Percentiles rank a stretch among this genome's conserved stretches.
These are phyloP conservation scores for Hypothenemus hampei DNA, from an alignment of 1,140 invertebrate species.

Conservation along the genomic window DNA sequence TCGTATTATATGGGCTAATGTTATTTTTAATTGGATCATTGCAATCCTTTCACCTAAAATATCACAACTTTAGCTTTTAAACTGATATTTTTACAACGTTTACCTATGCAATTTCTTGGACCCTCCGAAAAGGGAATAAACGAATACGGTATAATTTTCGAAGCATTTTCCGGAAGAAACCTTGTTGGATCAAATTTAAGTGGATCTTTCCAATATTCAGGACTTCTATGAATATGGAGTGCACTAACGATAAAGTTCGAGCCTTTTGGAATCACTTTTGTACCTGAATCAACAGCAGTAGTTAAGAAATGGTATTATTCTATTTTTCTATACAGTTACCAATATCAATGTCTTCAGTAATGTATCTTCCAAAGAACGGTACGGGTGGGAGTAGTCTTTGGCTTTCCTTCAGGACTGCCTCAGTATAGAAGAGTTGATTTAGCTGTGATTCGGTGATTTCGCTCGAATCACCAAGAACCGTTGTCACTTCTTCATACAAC, in stretches of 20 bases:
- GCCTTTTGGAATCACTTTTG: slow-evolving; percentile 5
- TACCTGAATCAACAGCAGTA: no score
- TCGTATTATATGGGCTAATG: background rate
- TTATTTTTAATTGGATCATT: background rate
- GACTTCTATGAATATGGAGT: slow-evolving; percentile 11
- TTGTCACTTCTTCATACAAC: slow-evolving; percentile 9
- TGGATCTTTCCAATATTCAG: slow-evolving; percentile 47
- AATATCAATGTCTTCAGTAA: slow-evolving; percentile 2
- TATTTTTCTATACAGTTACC: background rate
- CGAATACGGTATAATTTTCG: slow-evolving; percentile 47
- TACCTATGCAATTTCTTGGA: slow-evolving; percentile 58
- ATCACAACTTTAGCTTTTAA: no score
- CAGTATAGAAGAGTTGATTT: slow-evolving; percentile 1
- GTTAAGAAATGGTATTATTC: no score
- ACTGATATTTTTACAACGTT: no score
- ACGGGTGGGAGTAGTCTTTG: background rate
- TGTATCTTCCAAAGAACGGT: background rate
- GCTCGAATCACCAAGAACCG: background rate
- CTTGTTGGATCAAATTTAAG: slow-evolving; percentile 63
- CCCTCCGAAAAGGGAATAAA: slow-evolving; percentile 64
- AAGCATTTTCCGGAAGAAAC: slow-evolving; percentile 55
- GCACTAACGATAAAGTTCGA: background rate
- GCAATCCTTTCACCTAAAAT: background rate
- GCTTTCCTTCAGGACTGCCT: slow-evolving; percentile 1
- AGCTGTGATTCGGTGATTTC: background rate